phyloP scores from a whole-genome alignment of 2,113 vertebrate genomes.

The Halcyon malimbica region DNA sequence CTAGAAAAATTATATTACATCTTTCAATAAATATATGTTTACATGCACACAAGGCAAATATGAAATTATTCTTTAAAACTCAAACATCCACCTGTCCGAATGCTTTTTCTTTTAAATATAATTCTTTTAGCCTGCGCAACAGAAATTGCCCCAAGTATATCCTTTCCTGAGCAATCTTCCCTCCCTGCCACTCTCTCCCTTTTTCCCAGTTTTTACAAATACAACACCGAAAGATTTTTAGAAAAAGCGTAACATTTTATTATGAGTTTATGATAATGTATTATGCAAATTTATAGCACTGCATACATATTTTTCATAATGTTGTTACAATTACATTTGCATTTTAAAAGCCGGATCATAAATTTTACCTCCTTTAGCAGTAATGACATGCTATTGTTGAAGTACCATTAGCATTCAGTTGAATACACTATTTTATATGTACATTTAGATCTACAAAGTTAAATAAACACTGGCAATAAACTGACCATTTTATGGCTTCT shows the following conservation, averaged over 20 bases:
- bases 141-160: not conserved
- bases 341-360: not conserved
- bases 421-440: not conserved
- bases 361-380: not conserved
- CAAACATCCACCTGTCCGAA: not conserved
- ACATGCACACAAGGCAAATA: not conserved
- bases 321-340: not conserved
- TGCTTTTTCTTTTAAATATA: not conserved
- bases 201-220: not conserved
- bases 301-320: not conserved
- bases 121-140: not conserved
- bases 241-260: not conserved
- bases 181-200: not conserved
- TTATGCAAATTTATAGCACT: not conserved
- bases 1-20: not conserved
- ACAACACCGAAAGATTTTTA: not conserved
- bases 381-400: not conserved
- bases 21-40: not conserved
- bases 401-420: not conserved
- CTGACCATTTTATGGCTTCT: not conserved
- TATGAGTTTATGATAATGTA: not conserved
- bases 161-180: not conserved
- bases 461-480: not conserved
- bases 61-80: not conserved
- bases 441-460: not conserved